Conservation (phyloP, 2,113 vertebrate genomes). For the Vidua chalybeata region DNA sequence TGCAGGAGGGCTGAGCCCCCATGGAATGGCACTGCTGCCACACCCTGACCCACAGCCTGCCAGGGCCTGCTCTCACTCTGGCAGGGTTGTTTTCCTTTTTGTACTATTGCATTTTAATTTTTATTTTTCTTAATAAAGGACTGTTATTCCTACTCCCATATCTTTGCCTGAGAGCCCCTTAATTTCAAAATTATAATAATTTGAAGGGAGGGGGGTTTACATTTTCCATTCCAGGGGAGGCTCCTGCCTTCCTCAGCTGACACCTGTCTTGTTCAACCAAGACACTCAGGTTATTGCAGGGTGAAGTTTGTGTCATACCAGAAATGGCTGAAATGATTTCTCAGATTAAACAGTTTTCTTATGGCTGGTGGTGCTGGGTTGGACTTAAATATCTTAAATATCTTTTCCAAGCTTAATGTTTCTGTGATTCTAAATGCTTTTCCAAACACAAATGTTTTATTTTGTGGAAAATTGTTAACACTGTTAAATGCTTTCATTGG, state of each 20-base stretch:
- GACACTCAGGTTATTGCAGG: background rate
- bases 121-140: background rate
- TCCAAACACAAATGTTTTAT: background rate
- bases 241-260: background rate
- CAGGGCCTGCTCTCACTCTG: no score
- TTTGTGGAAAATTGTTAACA: background rate
- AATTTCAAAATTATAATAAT: background rate
- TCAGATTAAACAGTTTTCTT: background rate
- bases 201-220: background rate
- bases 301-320: background rate
- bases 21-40: background rate
- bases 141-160: background rate
- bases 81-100: no score
- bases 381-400: background rate
- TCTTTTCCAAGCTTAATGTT: background rate
- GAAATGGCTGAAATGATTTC: background rate
- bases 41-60: background rate
- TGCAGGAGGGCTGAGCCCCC: no score
- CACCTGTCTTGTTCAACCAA: background rate
- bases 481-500: background rate
- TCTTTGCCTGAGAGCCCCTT: background rate
- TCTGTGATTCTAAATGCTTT: background rate
- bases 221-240: background rate
- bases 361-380: background rate
- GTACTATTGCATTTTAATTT: background rate